Evolutionary conservation across 2,888 invertebrate species (phyloP).

Genomic region (Colletes collaris): DNA sequence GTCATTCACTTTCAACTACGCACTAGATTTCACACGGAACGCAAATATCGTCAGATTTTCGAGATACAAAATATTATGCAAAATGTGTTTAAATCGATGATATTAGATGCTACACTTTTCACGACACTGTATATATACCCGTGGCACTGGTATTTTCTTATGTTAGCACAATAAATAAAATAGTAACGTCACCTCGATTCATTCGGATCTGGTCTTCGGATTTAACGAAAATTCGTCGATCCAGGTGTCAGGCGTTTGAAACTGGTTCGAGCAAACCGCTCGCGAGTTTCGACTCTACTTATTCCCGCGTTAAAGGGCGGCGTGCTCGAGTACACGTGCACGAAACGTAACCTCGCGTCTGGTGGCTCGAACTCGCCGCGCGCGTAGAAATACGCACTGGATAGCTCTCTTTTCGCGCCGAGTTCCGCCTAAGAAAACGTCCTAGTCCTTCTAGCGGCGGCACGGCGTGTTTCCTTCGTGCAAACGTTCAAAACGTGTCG

Average conservation of each 20-base stretch:
- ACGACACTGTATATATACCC: background rate
- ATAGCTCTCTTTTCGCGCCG: constrained; percentile 12
- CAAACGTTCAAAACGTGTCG: no score
- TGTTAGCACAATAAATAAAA: background rate
- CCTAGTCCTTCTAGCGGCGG: background rate
- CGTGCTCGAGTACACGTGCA: constrained; percentile 32
- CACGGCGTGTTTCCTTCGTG: no score
- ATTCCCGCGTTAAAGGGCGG: constrained; percentile 37
- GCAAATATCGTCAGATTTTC: no score
- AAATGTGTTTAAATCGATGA: no score
- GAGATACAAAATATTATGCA: no score
- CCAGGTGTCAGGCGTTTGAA: background rate
- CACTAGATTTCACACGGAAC: no score
- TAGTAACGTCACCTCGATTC: constrained; percentile 8
- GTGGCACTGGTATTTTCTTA: no score
- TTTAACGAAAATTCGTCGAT: background rate
- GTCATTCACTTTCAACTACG: no score
- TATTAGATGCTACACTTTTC: no score
- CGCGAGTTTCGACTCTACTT: background rate
- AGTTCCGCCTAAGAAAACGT: constrained; percentile 21
- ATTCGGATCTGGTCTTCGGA: constrained; percentile 1
- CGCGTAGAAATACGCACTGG: constrained; percentile 27
- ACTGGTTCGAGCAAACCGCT: background rate
- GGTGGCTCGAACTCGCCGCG: constrained; percentile 6
- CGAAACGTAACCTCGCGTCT: background rate